phyloP scores from a whole-genome alignment of 92 coral and sea anemone genomes.

The Galaxea fascicularis region DNA sequence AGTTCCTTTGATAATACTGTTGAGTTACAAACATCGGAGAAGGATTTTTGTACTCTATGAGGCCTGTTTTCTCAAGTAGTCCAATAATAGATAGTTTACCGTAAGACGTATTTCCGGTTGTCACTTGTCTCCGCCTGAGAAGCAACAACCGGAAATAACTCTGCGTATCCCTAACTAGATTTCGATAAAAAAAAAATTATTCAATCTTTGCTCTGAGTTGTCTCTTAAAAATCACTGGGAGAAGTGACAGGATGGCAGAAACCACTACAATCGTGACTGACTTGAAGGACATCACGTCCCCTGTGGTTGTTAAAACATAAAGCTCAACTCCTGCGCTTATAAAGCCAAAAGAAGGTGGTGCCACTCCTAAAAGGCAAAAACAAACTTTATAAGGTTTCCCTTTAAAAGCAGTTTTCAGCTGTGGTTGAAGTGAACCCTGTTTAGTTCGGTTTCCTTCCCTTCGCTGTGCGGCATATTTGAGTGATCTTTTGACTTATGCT shows the following conservation, averaged over 20 bases:
- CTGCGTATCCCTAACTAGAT: too few species aligned
- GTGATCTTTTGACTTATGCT: too few species aligned
- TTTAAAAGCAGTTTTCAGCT: neutral
- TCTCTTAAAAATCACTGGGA: conserved; percentile 89
- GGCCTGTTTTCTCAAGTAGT: too few species aligned
- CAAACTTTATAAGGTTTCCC: neutral
- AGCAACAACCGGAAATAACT: too few species aligned
- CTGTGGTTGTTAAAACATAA: conserved; percentile 91
- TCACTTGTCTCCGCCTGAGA: too few species aligned
- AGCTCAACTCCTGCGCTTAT: conserved; percentile 98
- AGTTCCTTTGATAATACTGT: too few species aligned
- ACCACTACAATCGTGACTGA: conserved; percentile 90
- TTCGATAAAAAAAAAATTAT: neutral
- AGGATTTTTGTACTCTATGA: too few species aligned
- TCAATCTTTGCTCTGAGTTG: conserved; percentile 87
- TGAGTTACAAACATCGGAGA: too few species aligned
- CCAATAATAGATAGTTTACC: too few species aligned
- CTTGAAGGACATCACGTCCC: conserved; percentile 94
- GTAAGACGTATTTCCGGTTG: too few species aligned
- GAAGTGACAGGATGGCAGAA: conserved; percentile 84
- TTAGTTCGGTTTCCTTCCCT: too few species aligned
- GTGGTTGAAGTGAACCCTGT: neutral
- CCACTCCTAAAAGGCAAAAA: conserved; percentile 74
- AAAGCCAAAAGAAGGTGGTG: conserved; percentile 98
- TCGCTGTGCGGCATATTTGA: too few species aligned